Conservation (phyloP, 2,113 vertebrate genomes). For the Labrus mixtus region DNA sequence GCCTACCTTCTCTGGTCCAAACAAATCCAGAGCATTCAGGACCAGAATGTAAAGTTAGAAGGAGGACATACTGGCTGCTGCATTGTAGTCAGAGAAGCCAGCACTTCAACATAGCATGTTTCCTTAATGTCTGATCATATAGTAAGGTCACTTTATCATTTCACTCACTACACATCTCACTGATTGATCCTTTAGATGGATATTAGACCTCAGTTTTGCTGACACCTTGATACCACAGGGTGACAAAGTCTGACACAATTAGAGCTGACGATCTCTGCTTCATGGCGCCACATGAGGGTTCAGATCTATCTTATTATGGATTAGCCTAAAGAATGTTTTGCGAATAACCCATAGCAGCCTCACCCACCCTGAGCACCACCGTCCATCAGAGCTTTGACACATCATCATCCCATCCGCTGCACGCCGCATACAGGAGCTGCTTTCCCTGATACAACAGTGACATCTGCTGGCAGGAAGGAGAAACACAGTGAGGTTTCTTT, state of each 20-base stretch:
- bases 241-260: not conserved
- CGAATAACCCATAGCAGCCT: slow-evolving; percentile 37
- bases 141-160: too few relatives aligned
- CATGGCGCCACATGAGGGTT: not conserved
- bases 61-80: too few relatives aligned
- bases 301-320: not conserved
- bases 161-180: too few relatives aligned
- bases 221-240: not conserved
- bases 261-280: not conserved
- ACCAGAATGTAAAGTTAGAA: too few relatives aligned
- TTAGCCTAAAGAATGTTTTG: slow-evolving; percentile 26
- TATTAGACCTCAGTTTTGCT: not conserved
- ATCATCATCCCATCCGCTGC: slow-evolving; percentile 82
- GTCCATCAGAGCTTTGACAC: slow-evolving; percentile 83
- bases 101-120: too few relatives aligned
- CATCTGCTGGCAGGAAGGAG: slow-evolving; percentile 78
- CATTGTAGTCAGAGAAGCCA: too few relatives aligned
- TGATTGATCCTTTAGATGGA: not conserved
- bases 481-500: not conserved
- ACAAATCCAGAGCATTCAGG: too few relatives aligned
- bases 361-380: slow-evolving; percentile 86
- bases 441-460: slow-evolving; percentile 86
- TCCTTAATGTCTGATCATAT: too few relatives aligned
- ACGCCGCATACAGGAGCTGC: slow-evolving; percentile 77
- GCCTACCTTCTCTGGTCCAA: too few relatives aligned